Evolutionary conservation across 2,113 vertebrate species (phyloP), one percentile per base, ranked within the genome.

Genomic region (Passer domesticus): DNA sequence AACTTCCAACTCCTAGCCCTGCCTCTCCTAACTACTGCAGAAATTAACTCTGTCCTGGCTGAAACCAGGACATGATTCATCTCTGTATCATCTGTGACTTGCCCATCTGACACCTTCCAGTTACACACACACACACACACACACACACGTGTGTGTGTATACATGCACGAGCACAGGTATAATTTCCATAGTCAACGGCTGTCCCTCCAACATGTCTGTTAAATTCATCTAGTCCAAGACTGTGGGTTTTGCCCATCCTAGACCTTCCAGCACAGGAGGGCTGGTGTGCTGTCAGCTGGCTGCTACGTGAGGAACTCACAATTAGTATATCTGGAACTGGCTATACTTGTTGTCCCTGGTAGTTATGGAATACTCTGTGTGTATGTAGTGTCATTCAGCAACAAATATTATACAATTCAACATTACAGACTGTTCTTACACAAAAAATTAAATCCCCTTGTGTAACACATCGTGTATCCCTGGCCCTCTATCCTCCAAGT

Each of bases 401-500:
- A 15, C 19, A 41, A 52, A 13, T 23, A 37, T 14, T 23, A 37
- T 14, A 53, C 11, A 53, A 17, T 43, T 53, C 39, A 73, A 17
- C 22, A 33, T 27, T 37, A 33, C 11, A 37, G 17, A 21, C 22
- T 83, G 27, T 31, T 53, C 81, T 46, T 37, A 22, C 39, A 31
- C 18, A 46, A 53, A 72, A 83, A 25, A 21, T 22, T 17, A 27
- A 31, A 72, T 31, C 3, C 8, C 16, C 33, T 59, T 33, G 22
- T 22, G 21, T 13, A 37, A 21, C 1, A 2, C 8, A 31, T 31
- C 0, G 0, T 63, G 13, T 44, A 53, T 73, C 22, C 47, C 27
- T 27, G 21, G 17, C 27, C 17, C 27, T 73, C 33, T 73, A 25
- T 13, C 13, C 16, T 62, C 10, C 37, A n/a, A 43, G 20, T 50